Evolutionary conservation across 2,113 vertebrate species (phyloP).

Genomic region (Anarhynchus alexandrinus): DNA sequence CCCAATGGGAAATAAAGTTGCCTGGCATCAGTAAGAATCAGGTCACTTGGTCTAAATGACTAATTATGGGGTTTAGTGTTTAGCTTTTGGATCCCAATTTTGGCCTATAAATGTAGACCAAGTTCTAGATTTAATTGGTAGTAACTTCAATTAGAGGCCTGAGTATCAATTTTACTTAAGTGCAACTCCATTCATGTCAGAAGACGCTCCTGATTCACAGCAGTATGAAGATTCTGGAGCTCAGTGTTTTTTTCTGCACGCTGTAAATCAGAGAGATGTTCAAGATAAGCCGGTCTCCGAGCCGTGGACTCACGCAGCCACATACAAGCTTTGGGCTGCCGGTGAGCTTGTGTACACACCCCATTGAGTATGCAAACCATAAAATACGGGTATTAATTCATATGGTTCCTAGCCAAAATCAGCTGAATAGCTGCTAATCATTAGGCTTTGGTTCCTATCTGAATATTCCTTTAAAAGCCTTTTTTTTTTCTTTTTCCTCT

Average conservation of each 20-base stretch:
- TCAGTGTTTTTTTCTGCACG: not conserved
- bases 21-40: not conserved
- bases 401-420: not conserved
- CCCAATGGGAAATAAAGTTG: not conserved
- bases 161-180: not conserved
- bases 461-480: not conserved
- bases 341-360: not conserved
- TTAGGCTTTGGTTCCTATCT: not conserved
- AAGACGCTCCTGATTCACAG: not conserved
- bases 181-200: not conserved
- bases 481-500: not conserved
- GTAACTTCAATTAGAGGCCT: not conserved
- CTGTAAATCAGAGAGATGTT: not conserved
- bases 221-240: not conserved
- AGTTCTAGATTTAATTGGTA: not conserved
- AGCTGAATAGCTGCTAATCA: not conserved
- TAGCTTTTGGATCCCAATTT: not conserved
- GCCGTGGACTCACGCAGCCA: not conserved
- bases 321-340: not conserved
- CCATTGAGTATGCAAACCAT: not conserved
- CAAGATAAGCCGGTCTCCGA: not conserved
- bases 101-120: not conserved
- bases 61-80: not conserved
- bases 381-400: not conserved
- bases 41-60: slow-evolving; percentile 13